These are phyloP conservation scores for Acholoe squamosa DNA, from an alignment of 2,888 invertebrate genomes.

Conservation along the genomic window DNA sequence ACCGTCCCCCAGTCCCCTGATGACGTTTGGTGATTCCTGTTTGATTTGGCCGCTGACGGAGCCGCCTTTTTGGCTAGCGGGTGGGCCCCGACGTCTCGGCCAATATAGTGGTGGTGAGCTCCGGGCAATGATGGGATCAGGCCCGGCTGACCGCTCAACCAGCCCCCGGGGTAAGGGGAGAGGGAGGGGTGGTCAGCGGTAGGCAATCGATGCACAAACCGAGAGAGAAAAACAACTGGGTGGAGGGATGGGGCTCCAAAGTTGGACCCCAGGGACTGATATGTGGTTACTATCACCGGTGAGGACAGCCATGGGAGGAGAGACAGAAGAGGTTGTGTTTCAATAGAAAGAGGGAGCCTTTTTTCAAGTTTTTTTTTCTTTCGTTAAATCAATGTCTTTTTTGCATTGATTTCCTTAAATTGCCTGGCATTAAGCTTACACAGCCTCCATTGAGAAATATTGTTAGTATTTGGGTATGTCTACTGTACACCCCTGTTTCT, in stretches of 20 bases:
- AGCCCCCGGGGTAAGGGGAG: constrained; percentile 15
- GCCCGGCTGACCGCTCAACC: neutral
- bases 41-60: constrained; percentile 49
- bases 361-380: too few relatives aligned
- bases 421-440: too few relatives aligned
- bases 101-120: neutral
- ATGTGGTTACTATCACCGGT: constrained; percentile 18
- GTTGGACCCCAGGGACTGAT: constrained; percentile 20
- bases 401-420: too few relatives aligned
- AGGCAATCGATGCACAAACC: constrained; percentile 10
- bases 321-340: neutral
- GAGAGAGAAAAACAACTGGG: constrained; percentile 8
- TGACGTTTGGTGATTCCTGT: constrained; percentile 49
- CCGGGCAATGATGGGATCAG: constrained; percentile 31
- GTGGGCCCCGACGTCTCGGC: constrained; percentile 11
- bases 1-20: neutral
- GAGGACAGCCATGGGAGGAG: neutral
- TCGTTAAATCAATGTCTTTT: too few relatives aligned
- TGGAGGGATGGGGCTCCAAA: neutral
- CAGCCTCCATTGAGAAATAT: too few relatives aligned
- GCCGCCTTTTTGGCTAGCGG: constrained; percentile 35
- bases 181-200: neutral
- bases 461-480: too few relatives aligned
- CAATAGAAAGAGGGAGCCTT: too few relatives aligned
- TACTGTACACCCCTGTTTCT: too few relatives aligned